Conservation (phyloP, 2,113 vertebrate genomes). For the Phasianus colchicus region DNA sequence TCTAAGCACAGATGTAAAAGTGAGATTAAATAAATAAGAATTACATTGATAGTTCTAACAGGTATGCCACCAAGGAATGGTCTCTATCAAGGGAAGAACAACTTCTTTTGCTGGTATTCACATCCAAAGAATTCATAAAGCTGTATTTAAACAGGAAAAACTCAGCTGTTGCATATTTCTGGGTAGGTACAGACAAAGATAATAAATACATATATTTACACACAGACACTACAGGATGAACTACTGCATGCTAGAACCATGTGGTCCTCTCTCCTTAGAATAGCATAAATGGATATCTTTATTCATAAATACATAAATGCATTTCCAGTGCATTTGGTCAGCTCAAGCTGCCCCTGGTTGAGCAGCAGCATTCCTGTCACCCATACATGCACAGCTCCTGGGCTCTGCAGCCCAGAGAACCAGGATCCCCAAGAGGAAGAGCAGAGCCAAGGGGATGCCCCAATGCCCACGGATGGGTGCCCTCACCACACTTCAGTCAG, state of each 20-base stretch:
- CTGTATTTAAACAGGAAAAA: neutral
- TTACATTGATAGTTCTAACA: neutral
- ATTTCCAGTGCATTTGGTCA: too few species aligned
- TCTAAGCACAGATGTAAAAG: neutral
- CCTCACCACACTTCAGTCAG: fast-evolving
- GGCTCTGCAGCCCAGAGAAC: neutral
- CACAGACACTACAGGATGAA: neutral
- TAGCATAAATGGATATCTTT: neutral
- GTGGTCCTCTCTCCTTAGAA: neutral
- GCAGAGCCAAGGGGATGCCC: neutral
- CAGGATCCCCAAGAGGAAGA: neutral
- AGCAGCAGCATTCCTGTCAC: neutral
- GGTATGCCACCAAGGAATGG: neutral
- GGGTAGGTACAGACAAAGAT: neutral
- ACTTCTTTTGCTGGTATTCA: neutral
- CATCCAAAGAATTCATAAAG: neutral
- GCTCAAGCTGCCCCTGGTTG: neutral
- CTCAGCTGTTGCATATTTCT: neutral
- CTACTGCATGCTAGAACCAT: neutral
- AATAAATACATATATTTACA: neutral
- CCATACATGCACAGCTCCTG: neutral
- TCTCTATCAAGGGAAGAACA: neutral
- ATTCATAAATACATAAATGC: too few species aligned
- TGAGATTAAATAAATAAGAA: neutral
- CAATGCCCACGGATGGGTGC: neutral